Base-by-base conservation (phyloP, 2,797 vertebrate species). In the Acridotheres tristis region DNA sequence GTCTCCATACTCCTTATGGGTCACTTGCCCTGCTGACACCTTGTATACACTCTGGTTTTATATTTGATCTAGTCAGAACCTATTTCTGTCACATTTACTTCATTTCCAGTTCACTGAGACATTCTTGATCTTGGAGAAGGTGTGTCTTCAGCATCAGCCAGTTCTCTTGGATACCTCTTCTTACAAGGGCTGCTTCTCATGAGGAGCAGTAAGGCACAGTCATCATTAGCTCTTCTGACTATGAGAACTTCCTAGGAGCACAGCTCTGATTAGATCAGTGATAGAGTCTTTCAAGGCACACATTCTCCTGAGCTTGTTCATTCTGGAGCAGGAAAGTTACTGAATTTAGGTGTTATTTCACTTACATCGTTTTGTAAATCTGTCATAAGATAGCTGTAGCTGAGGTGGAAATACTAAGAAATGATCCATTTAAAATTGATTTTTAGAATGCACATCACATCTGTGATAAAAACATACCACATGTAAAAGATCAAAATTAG, bases 391-490 rank as follows among this genome's bases (percentile, higher is more conserved):
- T 40, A 42, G 16, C 42, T 88, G 48, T 25, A 63, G 12, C 15
- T 77, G n/a, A 81, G 45, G 9, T 59, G 40, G 23, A 80, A 85
- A 85, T 51, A 22, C 42, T 61, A 47, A 59, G 69, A 68, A 75
- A 22, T 1, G 25, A 54, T 54, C 19, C 7, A 34, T 72, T 63
- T 42, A 23, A 43, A 66, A 40, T 13, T 5, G 5, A 22, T 51
- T 45, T 73, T 53, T 16, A 53, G 38, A 59, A 59, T 4, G 3
- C 5, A 16, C 2, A 32, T 67, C 67, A 69, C 21, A 84, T n/a
- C 57, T 94, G 74, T 55, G 67, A 63, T 96, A 58, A 59, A 94
- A 96, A 95, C 50, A 81, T 40, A 82, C 79, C 7, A n/a, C 43
- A 76, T 0, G 0, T 65, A 71, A 80, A 69, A 34, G 42, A 92